These are phyloP conservation scores for Nephrotoma appendiculata DNA, from an alignment of 2,888 invertebrate species.

Conservation along the genomic window DNA sequence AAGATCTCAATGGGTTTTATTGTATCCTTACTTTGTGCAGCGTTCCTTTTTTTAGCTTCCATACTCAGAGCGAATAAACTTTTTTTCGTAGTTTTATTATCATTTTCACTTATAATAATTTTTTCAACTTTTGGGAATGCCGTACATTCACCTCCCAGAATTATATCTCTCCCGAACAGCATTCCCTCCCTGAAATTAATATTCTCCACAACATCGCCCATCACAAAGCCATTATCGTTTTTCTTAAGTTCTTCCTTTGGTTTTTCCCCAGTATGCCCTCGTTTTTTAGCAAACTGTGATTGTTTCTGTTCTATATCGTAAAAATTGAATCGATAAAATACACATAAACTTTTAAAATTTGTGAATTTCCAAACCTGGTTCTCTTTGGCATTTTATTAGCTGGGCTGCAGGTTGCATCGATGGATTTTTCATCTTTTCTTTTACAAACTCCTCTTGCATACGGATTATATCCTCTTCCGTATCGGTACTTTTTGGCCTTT, in stretches of 20 bases:
- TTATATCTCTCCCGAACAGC: neutral
- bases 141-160: neutral
- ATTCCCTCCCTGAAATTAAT: neutral
- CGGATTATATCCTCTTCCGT: conserved; percentile 57
- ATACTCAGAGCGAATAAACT: conserved; percentile 39
- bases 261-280: conserved; percentile 1
- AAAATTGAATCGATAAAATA: neutral
- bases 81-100: conserved; percentile 21
- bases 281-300: conserved; percentile 24
- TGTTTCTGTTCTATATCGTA: conserved; percentile 18
- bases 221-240: conserved; percentile 14
- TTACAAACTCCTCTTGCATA: conserved; percentile 56
- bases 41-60: conserved; percentile 21
- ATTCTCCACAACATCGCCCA: conserved; percentile 43
- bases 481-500: conserved; percentile 53
- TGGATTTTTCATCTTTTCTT: conserved; percentile 38
- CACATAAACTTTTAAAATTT: conserved; percentile 5
- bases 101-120: neutral
- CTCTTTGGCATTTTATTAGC: conserved; percentile 22
- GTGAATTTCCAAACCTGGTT: neutral
- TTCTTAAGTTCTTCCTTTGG: conserved; percentile 9
- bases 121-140: conserved; percentile 32
- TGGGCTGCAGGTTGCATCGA: conserved; percentile 46
- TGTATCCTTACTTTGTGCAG: neutral
- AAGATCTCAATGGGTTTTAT: neutral